phyloP scores from a whole-genome alignment of 1,140 invertebrate genomes.

The Brachystomella parvula region DNA sequence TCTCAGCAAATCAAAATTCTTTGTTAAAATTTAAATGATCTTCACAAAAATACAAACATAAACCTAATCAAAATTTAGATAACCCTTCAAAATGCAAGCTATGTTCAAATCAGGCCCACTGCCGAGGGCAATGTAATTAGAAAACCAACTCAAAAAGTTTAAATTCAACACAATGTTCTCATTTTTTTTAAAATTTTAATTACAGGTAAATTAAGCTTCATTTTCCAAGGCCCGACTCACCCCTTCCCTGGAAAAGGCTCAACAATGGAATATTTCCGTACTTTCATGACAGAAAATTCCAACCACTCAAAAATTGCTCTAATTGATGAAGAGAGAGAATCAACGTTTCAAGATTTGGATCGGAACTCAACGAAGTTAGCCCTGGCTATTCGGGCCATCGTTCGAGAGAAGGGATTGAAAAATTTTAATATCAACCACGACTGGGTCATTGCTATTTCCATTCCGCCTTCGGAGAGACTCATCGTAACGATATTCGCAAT shows the following conservation, averaged over 20 bases:
- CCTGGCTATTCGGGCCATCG: not conserved
- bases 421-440: slow-evolving; percentile 24
- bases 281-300: not conserved
- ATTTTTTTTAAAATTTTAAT: slow-evolving; percentile 3
- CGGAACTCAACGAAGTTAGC: slow-evolving; percentile 20
- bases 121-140: not conserved
- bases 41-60: too few relatives aligned
- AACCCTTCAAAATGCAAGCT: too few relatives aligned
- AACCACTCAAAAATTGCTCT: not conserved
- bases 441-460: slow-evolving; percentile 56
- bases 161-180: not conserved
- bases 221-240: slow-evolving; percentile 14
- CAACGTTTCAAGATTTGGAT: slow-evolving; percentile 18
- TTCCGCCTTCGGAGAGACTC: slow-evolving; percentile 63
- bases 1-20: too few relatives aligned
- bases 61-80: too few relatives aligned
- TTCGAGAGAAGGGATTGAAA: not conserved
- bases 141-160: not conserved
- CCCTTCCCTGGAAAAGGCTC: slow-evolving; percentile 27
- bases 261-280: slow-evolving; percentile 13
- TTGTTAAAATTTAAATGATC: too few relatives aligned
- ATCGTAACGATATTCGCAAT: slow-evolving; percentile 61
- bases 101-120: too few relatives aligned
- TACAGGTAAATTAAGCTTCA: slow-evolving; percentile 14
- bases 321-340: slow-evolving; percentile 12